Base-by-base conservation (phyloP, 2,797 vertebrate genomes). In the Bovichtus variegatus region DNA sequence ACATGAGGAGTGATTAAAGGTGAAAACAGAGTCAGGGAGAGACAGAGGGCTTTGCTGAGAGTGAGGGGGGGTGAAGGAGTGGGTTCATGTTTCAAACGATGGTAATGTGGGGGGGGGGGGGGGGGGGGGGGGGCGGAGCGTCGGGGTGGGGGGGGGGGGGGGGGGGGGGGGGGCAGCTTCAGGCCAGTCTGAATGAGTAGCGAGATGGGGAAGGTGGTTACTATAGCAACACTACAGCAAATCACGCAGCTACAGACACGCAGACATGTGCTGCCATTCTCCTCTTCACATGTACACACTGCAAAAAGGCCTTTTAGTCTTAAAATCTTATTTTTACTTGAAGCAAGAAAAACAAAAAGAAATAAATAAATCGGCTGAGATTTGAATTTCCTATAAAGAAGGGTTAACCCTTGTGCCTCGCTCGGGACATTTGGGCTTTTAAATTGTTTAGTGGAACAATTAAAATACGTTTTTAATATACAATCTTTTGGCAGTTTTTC, bases 161-260 rank as follows among this genome's bases (percentile, higher is more conserved):
- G 27, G 59, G 64, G 66, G 9, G 6, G 40, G 66, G 50, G 59
- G 74, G 80, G 79, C 47, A 91, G 87, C 86, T 81, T 87, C 82
- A 90, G 87, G 74, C 82, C 85, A 88, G 78, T 87, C 78, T 88
- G 76, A 85, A 89, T 87, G 87, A 90, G 90, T 74, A 85, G 80
- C 78, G 65, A 87, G 76, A 83, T 89, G 87, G 82, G 76, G 78
- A 89, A 84, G 80, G 83, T 76, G 74, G 92, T 86, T 84, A 90
- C 92, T 91, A 92, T 69, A 89, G 90, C 90, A 90, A 84, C 59
- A 92, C 88, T 89, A 88, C 82, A 89, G 91, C 87, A 91, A 80
- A 76, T 71, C 74, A 90, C 63, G 31, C 31, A 34, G 78, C 89
- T 86, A 89, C 61, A 87, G 78, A 83, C 78, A 85, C 71, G 69